Evolutionary conservation across 2,113 vertebrate genomes (phyloP), one percentile per base, ranked within the genome.

Genomic region (Psittacara wagleri): DNA sequence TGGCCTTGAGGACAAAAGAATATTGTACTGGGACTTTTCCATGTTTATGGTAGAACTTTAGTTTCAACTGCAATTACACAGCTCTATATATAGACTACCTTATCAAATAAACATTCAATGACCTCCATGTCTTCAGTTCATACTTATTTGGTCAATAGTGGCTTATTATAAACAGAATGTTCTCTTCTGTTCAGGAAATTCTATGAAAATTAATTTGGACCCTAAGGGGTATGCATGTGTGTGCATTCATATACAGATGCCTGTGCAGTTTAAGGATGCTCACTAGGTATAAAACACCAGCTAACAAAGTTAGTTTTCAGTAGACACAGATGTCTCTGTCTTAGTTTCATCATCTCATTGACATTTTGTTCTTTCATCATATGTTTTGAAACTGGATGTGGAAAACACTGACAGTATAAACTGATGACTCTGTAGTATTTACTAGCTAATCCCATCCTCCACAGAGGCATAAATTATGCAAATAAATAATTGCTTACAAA

Each of bases 371-470:
- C 68, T 69, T 90, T 78, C 64, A 72, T 75, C 51, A 10, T 49
- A 35, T 52, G 52, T 95, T 97, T 93, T 87, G 73, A 91, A 92
- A 92, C 48, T 41, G 55, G 61, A 80, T 41, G 19, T 79, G 33
- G 51, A 79, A 96, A 96, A 86, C 67, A 76, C 25, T 70, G 35
- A 37, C 54, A 69, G 46, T 77, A 17, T 59, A 89, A 87, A 86
- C 11, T 94, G 78, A 89, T 93, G 59, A 73, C 39, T 83, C 62
- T 0, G 0, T 72, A 68, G 25, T 75, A 90, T 91, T 94, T 95
- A 43, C 44, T 87, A 95, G 57, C 37, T 94, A 83, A 95, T 92
- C 54, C 63, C 44, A 52, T 54, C 49, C 67, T 92, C 61, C 68
- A 80, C 67, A 69, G 83, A 94, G 55, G 63, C 57, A 67, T 86